Evolutionary conservation across 2,797 vertebrate genomes (phyloP), one percentile per base, ranked within the genome.

Genomic region (Apodemus agrarius): DNA sequence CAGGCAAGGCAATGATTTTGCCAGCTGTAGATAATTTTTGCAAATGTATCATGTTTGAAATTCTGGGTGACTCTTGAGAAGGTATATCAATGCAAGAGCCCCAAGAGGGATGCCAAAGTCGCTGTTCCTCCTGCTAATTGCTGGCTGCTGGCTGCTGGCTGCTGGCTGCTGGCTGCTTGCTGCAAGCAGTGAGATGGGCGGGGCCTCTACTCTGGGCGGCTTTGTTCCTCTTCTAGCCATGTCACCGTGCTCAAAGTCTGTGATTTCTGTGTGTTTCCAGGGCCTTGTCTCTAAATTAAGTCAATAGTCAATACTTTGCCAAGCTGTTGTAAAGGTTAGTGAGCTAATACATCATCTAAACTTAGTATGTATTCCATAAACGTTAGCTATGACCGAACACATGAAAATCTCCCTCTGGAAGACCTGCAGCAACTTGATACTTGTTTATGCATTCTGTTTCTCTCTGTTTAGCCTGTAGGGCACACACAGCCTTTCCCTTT

Each of bases 251-350:
- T n/a, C 29, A 67, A 90, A 52, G 43, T 40, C 59, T 37, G 40
- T 43, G 46, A 57, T 31, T 21, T 76, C 69, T 78, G 37, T n/a
- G 16, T 83, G 37, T 5, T 65, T 89, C 75, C 19, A 54, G 9
- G 22, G 67, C 57, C 26, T 85, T 59, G n/a, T 34, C 24, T 81
- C 69, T 54, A 94, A 94, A 82, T 59, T 52, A 97, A 96, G 49
- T 49, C 87, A 86, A 75, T 4, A 67, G 12, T 17, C 21, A 63
- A 46, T n/a, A 63, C 37, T 4, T 29, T 67, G 49, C 43, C 8
- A 3, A n/a, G 22, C 34, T 86, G 34, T 37, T 90, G 54, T 61
- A 59, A 74, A 74, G 13, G 82, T 24, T 40, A 86, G 67, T 43
- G 40, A 93, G 40, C 74, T 85, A 34, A 74, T 78, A 40, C 6